Percentiles rank a stretch among this genome's conserved stretches.
Conservation (phyloP, 2,113 vertebrate genomes). For the Trochalopteron elliotii region DNA sequence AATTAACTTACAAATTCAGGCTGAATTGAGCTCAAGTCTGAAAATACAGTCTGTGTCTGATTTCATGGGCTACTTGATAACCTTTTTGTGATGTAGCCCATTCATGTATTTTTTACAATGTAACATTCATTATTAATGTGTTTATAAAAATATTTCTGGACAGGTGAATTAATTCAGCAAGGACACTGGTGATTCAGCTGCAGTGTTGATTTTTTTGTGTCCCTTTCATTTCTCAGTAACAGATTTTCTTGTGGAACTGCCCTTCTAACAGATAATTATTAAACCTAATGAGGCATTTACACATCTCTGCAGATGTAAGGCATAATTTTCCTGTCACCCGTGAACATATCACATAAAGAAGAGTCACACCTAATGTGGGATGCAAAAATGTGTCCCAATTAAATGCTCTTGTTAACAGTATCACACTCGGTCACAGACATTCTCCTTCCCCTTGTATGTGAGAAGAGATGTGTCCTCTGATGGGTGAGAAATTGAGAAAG, state of each 20-base stretch:
- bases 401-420: conserved; percentile 33
- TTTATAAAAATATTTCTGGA: conserved; percentile 2
- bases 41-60: neutral
- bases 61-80: neutral
- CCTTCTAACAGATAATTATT: conserved; percentile 35
- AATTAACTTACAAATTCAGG: neutral
- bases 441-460: neutral
- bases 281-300: conserved; percentile 43
- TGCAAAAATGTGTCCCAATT: conserved; percentile 43
- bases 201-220: neutral
- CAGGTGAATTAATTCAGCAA: neutral
- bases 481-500: conserved; percentile 18
- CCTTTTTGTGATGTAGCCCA: neutral
- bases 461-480: neutral
- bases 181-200: neutral
- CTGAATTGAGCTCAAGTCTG: neutral
- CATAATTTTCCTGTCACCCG: conserved; percentile 39
- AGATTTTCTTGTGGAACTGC: neutral
- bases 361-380: neutral
- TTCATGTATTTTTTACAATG: neutral
- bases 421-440: neutral
- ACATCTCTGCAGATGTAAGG: conserved; percentile 16
- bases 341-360: neutral
- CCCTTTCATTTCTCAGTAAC: neutral
- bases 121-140: neutral